Conservation (phyloP, 2,797 vertebrate genomes). For the Coendou prehensilis region DNA sequence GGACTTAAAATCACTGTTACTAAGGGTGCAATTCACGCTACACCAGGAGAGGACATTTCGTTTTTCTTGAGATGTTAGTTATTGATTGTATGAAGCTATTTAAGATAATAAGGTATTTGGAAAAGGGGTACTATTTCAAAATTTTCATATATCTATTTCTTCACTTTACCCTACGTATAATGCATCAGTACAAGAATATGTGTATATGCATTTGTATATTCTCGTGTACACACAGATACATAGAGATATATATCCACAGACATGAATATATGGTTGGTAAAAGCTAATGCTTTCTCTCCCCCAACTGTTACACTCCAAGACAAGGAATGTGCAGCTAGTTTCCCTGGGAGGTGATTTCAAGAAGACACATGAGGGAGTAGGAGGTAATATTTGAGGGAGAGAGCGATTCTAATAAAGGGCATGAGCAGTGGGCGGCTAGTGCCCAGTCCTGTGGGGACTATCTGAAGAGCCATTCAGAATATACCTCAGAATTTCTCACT, state of each 20-base stretch:
- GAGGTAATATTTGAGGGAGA: neutral
- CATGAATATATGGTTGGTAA: neutral
- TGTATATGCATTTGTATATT: neutral
- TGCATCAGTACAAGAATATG: neutral
- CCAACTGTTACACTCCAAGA: neutral
- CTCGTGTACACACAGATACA: neutral
- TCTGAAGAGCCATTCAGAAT: neutral
- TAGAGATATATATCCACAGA: neutral
- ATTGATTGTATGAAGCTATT: neutral
- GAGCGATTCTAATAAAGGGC: neutral
- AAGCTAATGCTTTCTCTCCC: neutral
- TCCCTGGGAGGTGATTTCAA: neutral
- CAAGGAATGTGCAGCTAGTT: neutral
- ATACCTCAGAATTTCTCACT: neutral
- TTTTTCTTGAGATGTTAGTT: constrained; percentile 40
- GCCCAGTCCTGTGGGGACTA: fast-evolving
- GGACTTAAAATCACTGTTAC: neutral
- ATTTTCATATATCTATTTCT: neutral
- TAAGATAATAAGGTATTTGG: neutral
- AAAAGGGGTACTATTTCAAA: neutral
- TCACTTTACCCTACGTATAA: neutral
- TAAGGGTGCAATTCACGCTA: neutral
- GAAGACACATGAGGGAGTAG: neutral
- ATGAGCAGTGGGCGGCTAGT: neutral
- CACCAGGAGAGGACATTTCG: neutral